Conservation (phyloP, 2,888 invertebrate species). For the Thelaira solivaga region DNA sequence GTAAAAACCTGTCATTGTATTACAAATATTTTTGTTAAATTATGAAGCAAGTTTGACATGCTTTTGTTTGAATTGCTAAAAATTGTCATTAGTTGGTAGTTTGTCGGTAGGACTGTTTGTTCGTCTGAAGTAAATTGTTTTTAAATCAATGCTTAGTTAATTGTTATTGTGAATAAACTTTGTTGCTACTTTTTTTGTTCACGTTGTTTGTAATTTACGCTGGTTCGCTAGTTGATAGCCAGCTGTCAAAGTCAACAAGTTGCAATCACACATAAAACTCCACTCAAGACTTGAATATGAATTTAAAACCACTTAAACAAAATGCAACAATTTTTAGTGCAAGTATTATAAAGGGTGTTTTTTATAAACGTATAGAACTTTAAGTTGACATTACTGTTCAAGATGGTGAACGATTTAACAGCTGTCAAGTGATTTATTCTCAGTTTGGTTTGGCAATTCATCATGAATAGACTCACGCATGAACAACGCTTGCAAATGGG, state of each 20-base stretch:
- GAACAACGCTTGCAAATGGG: too few species aligned
- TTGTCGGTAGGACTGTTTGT: constrained; percentile 35
- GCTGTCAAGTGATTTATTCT: too few species aligned
- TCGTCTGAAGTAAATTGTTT: constrained; percentile 44
- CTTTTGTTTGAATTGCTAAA: constrained; percentile 38
- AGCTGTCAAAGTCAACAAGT: constrained; percentile 63
- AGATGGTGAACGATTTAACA: too few species aligned
- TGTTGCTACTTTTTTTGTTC: constrained; percentile 8
- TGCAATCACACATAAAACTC: constrained; percentile 14
- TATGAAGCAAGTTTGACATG: constrained; percentile 47
- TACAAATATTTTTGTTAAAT: constrained; percentile 69
- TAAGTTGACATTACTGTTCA: too few species aligned
- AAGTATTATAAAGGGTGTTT: background rate
- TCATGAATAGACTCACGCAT: too few species aligned
- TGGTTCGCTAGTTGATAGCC: constrained; percentile 53
- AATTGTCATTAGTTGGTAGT: constrained; percentile 49
- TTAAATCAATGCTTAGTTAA: constrained; percentile 57
- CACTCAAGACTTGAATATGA: constrained; percentile 18
- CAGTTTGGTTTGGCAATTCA: too few species aligned
- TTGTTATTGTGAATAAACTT: constrained; percentile 38
- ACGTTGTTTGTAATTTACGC: constrained; percentile 20
- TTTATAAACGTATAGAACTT: background rate
- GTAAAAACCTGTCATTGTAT: constrained; percentile 72
- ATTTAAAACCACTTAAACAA: constrained; percentile 9
- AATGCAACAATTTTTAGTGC: background rate